Conservation (phyloP, 2,888 invertebrate genomes). For the Buathra laborator region DNA sequence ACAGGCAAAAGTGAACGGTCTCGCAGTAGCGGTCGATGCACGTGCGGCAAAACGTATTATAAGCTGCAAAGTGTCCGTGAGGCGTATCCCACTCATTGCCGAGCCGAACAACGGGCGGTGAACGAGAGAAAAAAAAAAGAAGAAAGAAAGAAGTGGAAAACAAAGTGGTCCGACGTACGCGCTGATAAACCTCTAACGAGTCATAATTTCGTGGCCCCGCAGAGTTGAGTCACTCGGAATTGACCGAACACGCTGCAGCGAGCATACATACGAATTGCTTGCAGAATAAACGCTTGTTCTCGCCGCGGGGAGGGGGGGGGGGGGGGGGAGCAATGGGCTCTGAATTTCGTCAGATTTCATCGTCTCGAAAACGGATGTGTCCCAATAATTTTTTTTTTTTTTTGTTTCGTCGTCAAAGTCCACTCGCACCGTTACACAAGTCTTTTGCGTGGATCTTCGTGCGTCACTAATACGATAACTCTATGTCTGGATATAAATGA, state of each 20-base stretch:
- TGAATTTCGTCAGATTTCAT: no score
- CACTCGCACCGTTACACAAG: no score
- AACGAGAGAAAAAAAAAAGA: not conserved
- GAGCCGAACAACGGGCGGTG: conserved; percentile 3
- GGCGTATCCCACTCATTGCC: conserved; percentile 41
- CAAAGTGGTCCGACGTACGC: conserved; percentile 27
- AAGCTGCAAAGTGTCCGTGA: conserved; percentile 46
- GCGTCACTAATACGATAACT: no score
- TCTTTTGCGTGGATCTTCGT: no score
- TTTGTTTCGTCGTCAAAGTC: no score
- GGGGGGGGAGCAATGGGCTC: no score
- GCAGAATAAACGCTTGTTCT: no score
- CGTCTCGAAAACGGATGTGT: no score
- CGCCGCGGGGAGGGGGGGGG: no score
- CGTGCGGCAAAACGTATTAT: conserved; percentile 52
- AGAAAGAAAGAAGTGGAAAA: not conserved
- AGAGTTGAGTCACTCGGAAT: conserved; percentile 33
- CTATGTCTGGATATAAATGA: no score
- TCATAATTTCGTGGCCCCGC: conserved; percentile 43
- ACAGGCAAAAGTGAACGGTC: conserved; percentile 49
- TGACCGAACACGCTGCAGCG: not conserved
- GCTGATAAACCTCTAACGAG: conserved; percentile 56
- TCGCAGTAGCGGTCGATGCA: conserved; percentile 46
- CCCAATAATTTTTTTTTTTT: no score
- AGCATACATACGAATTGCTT: no score